Evolutionary conservation across 2,888 invertebrate species (phyloP), one percentile per base, ranked within the genome.

Genomic region (Eledona agricola): DNA sequence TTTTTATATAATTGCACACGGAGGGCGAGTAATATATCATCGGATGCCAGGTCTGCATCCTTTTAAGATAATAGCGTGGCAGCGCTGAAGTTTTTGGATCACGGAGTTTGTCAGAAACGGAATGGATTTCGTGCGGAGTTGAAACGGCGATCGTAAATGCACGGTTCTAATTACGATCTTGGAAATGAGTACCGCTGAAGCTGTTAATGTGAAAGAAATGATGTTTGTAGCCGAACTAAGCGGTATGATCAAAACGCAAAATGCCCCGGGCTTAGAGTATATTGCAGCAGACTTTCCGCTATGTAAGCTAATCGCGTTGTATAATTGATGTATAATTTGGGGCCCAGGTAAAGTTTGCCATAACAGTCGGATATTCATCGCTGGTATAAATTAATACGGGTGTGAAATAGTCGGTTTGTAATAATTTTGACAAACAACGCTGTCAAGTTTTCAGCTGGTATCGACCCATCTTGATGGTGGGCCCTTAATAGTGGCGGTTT

Each of bases 241-340:
- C 40, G 20, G 29, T 6, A 42, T 29, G 13, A 19, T 20, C 35
- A 35, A 9, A 34, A 42, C 35, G 42, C 43, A 51, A 29, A 51
- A 31, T 32, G 45, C 45, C 45, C n/a, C 11, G n/a, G 25, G 51
- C 35, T 29, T 22, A 28, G 37, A 13, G 35, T 51, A 35, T 51
- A 45, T 51, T 45, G 51, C 37, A 43, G 28, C 20, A 43, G 51
- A 45, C 34, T 51, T 51, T 51, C 45, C 51, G 31, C 7, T 31
- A 16, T 37, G 45, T 37, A 51, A 45, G 37, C 43, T 43, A 51
- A 51, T 51, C 43, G 51, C 28, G 29, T 26, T 51, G 51, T 51
- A 51, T 51, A 51, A 51, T 51, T 45, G 51, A 51, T 51, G 42
- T 51, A 43, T 28, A 51, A 43, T 43, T 43, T 43, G 22, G 20